A percentile compares a stretch with the other conserved stretches of the same genome.
Evolutionary conservation across 2,797 vertebrate species (phyloP).

Genomic region (Pachyuromys duprasi): DNA sequence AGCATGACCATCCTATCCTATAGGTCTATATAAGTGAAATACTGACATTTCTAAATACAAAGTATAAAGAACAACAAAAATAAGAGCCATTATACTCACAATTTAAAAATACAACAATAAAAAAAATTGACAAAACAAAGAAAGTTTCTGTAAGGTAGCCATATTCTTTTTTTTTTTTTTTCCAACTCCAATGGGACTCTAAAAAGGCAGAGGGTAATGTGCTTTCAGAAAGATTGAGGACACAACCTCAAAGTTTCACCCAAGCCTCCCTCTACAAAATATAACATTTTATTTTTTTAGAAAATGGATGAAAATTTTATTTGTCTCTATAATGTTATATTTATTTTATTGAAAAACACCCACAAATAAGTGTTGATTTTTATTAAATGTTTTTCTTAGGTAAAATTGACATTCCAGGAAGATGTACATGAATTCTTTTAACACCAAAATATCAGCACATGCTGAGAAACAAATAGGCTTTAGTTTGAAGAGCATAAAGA

Average conservation of each 20-base stretch:
- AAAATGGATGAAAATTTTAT: slow-evolving; percentile 1
- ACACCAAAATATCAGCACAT: not conserved
- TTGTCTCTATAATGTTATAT: not conserved
- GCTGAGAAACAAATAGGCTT: slow-evolving; percentile 20
- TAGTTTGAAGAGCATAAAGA: not conserved
- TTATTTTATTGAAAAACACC: slow-evolving; percentile 31
- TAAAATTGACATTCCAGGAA: slow-evolving; percentile 42
- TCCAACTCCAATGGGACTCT: not conserved
- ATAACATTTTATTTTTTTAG: not conserved
- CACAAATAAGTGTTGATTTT: slow-evolving; percentile 16
- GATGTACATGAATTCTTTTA: not conserved
- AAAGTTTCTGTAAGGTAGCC: not conserved
- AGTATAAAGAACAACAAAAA: slow-evolving; percentile 15
- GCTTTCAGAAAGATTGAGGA: not conserved
- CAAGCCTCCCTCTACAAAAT: not conserved
- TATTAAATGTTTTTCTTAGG: slow-evolving; percentile 26
- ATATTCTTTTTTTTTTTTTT: not conserved
- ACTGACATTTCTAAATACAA: not conserved
- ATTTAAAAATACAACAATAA: not conserved
- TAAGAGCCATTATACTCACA: not conserved
- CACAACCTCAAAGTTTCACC: not conserved
- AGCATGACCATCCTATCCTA: too few species aligned
- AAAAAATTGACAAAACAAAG: not conserved
- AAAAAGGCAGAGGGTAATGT: not conserved
- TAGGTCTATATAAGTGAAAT: too few species aligned